Conservation (phyloP, 2,113 vertebrate genomes). For the Serilophus lunatus region DNA sequence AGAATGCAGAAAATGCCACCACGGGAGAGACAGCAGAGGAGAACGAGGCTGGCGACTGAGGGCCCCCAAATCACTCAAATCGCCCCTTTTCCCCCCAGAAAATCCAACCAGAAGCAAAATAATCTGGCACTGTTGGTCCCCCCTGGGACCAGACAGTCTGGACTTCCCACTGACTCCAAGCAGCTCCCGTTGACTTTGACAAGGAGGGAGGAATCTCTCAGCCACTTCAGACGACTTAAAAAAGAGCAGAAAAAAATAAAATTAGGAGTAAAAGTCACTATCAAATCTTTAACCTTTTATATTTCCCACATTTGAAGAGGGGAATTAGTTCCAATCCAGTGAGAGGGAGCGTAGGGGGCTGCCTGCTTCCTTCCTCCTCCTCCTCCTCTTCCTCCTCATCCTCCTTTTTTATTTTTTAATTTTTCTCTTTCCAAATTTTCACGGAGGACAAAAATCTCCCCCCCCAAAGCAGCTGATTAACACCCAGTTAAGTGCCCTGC, state of each 20-base stretch:
- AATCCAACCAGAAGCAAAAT: background rate
- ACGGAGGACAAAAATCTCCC: background rate
- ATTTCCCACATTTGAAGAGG: background rate
- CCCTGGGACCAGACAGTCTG: background rate
- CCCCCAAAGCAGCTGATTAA: background rate
- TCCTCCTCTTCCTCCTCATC: background rate
- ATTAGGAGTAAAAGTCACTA: background rate
- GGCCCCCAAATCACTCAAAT: background rate
- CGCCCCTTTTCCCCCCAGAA: background rate
- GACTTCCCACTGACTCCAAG: background rate
- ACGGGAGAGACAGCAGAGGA: constrained; percentile 86
- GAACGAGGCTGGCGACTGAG: constrained; percentile 89
- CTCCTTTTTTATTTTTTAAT: background rate
- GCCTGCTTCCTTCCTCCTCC: background rate
- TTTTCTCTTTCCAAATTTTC: background rate
- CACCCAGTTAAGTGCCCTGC: background rate
- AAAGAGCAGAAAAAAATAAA: background rate
- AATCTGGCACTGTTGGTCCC: background rate
- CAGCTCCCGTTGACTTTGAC: background rate
- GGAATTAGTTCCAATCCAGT: background rate
- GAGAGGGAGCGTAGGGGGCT: background rate
- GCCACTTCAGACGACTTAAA: background rate
- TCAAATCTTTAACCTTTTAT: background rate
- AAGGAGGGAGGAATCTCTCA: background rate
- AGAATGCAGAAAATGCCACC: constrained; percentile 89